phyloP scores from a whole-genome alignment of 2,888 invertebrate species.

The Selenia dentaria region DNA sequence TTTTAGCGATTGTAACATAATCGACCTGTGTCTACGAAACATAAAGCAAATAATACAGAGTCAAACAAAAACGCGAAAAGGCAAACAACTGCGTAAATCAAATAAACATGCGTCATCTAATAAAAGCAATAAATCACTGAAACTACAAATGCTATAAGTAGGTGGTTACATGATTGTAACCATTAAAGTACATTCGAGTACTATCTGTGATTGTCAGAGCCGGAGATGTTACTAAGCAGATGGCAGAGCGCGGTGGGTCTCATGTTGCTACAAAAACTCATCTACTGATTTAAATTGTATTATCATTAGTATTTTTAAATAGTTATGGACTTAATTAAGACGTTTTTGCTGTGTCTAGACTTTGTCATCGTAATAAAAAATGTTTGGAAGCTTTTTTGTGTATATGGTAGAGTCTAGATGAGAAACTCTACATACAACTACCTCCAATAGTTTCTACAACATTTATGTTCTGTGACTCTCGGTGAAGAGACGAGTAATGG shows the following conservation, averaged over 20 bases:
- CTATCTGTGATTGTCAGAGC: conserved; percentile 74
- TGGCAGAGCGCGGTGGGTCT: conserved; percentile 71
- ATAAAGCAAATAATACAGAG: too few species aligned
- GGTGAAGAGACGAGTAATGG: too few species aligned
- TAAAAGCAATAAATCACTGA: conserved; percentile 42
- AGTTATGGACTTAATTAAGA: conserved; percentile 18
- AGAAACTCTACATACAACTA: too few species aligned
- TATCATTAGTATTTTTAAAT: conserved; percentile 23
- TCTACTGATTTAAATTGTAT: conserved; percentile 29
- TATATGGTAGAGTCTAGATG: too few species aligned
- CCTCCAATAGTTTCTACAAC: too few species aligned
- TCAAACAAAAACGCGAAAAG: not conserved
- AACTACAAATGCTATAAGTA: conserved; percentile 39
- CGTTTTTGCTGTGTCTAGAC: conserved; percentile 20
- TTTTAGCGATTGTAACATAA: too few species aligned
- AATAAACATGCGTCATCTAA: conserved; percentile 28
- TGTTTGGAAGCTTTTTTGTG: too few species aligned
- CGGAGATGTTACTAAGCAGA: conserved; percentile 76
- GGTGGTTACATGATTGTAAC: conserved; percentile 46
- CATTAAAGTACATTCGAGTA: conserved; percentile 49
- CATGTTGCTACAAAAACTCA: conserved; percentile 51
- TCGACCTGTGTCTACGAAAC: too few species aligned
- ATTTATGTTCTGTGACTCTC: too few species aligned
- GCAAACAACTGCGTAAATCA: conserved; percentile 20
- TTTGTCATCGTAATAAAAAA: conserved; percentile 22